Base-by-base conservation (phyloP, 2,113 vertebrate genomes). In the Corapipo altera region DNA sequence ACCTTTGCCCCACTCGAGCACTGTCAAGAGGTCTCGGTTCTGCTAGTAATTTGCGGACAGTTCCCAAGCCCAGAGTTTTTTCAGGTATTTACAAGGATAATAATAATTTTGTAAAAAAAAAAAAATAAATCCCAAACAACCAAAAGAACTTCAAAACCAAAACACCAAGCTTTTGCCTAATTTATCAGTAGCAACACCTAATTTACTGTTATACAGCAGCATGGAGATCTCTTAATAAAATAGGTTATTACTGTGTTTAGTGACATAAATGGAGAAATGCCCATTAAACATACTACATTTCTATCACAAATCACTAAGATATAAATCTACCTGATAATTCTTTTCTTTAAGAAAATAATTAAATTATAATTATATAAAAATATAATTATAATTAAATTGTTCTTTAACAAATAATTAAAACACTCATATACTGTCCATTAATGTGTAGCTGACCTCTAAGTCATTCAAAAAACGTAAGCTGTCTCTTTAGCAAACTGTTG, bases 1-100 rank as follows among this genome's bases (percentile, higher is more conserved):
- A 22, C 15, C 0, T 0, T 32, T 37, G 20, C 6, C 37, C 57
- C 0, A 0, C 15, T 24, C 5, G 1, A 77, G 66, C 15, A n/a
- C 26, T 0, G 0, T 11, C n/a, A 48, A 46, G 48, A 44, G 32
- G 22, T 44, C 33, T n/a, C 0, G 0, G 17, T 2, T 75, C 33
- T 21, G 37, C 17, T 1, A 13, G 39, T 48, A 9, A 55, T 20
- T 35, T 41, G 49, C 52, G 87, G 30, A 57, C 22, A 59, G 41
- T 26, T 62, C 32, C 43, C 41, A 72, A 88, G 8, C 4, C 14
- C 55, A 15, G 52, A 19, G 22, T 11, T 78, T 67, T 67, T 65
- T 28, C 67, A 51, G 20, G 27, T 5, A 22, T 52, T 75, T 48
- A 90, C 10, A 41, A 54, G 23, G 23, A 43, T 27, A 57, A n/a